Evolutionary conservation across 1,140 invertebrate species (phyloP), one percentile per base, ranked within the genome.

Genomic region (Lasioglossum albipes): DNA sequence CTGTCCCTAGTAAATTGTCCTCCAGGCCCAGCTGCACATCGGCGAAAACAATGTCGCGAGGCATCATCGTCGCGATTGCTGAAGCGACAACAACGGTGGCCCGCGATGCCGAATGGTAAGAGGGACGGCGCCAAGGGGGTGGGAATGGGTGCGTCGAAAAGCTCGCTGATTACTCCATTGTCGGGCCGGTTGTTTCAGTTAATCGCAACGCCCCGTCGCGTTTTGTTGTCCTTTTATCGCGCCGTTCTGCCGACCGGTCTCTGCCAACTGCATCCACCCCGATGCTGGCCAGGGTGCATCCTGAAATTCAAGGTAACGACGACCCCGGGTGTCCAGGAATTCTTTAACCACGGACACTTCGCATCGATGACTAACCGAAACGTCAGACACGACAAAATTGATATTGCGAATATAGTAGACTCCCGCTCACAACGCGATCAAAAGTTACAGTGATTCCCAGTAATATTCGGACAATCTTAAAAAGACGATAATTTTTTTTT

Each of bases 101-200:
- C 81, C 81, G 73, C 78, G 77, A 81, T 71, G 81, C 22, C 71
- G 75, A 67, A 69, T 57, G 74, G 68, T 57, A 71, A 70, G 83
- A 68, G 73, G 72, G 64, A 54, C 54, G 64, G 64, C 64, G 36
- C 36, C 75, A 76, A 71, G 76, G 70, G 61, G 9, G 45, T 54
- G 52, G 71, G 49, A n/a, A 74, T 57, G 77, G 70, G 62, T 73
- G 77, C 84, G 81, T 85, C 85, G 89, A 90, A 91, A 91, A 90
- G 90, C 90, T 84, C 84, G 77, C 87, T 91, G 91, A 91, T 91
- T 91, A 91, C 91, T 82, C 88, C 87, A 91, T 91, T 91, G 91
- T 91, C 79, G 76, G 7, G 54, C 70, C 76, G 87, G 86, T 90
- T 90, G 90, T 91, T 91, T 91, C 91, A 87, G 88, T 91, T 91